Evolutionary conservation across 1,140 invertebrate species (phyloP), one percentile per base, ranked within the genome.

Genomic region (Tetranychus cinnabarinus): DNA sequence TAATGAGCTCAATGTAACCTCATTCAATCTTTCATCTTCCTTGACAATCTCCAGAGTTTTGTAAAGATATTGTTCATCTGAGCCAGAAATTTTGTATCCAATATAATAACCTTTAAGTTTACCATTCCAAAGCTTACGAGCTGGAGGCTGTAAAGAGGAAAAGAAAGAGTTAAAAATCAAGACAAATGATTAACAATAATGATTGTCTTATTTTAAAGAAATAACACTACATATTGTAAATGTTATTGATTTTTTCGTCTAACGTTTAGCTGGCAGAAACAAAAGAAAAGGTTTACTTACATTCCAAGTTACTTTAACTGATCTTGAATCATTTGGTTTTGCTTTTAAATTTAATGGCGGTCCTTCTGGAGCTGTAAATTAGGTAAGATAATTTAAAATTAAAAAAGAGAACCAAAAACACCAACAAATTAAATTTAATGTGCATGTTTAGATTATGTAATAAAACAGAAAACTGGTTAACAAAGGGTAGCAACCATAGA

Each of bases 11-110:
- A 62, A 31, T 35, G 42, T 58, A n/a, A 62, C 42, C 37, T 50
- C 31, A 60, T 52, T 34, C 6, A 31, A 48, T 45, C 35, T 36
- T n/a, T n/a, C n/a, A 13, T 42, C 42, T 59, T 59, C 23, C 13
- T 47, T 48, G n/a, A 63, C 47, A 47, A 90, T 88, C 72, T 91
- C 87, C 23, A 91, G 84, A 61, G 87, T 91, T 75, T 91, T 87
- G 69, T 88, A 92, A 61, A 90, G 79, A 70, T 85, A 91, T 1
- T 85, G 62, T 45, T 66, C 63, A 48, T 62, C 48, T 37, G 63
- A 60, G 31, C 74, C 72, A 63, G 72, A 71, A 47, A 70, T 68
- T 60, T 72, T 70, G 62, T 72, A 77, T 12, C 79, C 79, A 52
- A 82, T 74, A 69, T 80, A 79, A 65, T 80, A 85, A 33, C 83